These are phyloP conservation scores for Conger conger DNA, from an alignment of 2,113 vertebrate genomes.

Conservation along the genomic window DNA sequence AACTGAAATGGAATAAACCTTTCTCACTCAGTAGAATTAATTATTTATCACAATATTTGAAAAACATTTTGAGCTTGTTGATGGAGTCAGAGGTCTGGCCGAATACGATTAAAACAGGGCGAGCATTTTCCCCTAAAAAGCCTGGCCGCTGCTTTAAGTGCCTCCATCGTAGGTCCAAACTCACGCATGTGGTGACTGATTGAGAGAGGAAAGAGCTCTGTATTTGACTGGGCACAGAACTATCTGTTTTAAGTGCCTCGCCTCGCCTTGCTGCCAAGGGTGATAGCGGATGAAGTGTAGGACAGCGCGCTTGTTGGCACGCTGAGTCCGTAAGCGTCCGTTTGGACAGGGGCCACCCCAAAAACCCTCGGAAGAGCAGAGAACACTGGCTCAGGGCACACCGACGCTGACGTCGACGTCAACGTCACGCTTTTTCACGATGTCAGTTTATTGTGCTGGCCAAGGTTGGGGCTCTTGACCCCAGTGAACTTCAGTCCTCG, in stretches of 20 bases:
- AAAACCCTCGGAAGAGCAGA: constrained; percentile 56
- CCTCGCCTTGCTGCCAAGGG: constrained; percentile 66
- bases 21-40: no score
- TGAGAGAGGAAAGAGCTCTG: constrained; percentile 72
- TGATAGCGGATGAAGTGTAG: constrained; percentile 68
- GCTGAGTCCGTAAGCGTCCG: constrained; percentile 57
- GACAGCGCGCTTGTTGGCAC: constrained; percentile 55
- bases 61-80: no score
- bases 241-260: constrained; percentile 66
- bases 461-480: neutral
- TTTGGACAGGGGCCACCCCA: constrained; percentile 65
- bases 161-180: constrained; percentile 65
- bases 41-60: no score
- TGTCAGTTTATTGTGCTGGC: neutral
- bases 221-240: constrained; percentile 79
- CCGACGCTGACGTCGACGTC: no score
- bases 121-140: no score
- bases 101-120: no score
- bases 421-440: neutral
- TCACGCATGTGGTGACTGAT: constrained; percentile 72
- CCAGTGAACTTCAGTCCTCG: neutral
- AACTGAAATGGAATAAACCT: no score
- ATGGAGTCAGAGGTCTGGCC: no score
- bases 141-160: neutral
- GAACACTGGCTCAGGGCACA: constrained; percentile 42